Conservation (phyloP, 2,888 invertebrate species). For the Lasioglossum malachurum region DNA sequence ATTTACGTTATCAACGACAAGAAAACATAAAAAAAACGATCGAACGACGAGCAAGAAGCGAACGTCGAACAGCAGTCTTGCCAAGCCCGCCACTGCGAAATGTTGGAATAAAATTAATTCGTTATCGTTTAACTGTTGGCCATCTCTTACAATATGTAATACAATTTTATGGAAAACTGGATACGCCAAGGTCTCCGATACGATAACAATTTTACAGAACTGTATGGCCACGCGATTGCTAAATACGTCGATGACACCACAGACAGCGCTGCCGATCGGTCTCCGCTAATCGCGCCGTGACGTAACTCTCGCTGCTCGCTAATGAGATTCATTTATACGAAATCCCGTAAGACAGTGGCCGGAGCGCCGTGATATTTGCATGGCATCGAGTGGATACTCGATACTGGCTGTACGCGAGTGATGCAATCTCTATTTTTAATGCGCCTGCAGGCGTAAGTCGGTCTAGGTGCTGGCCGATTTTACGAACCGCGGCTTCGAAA, state of each 20-base stretch:
- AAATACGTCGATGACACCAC: slow-evolving; percentile 17
- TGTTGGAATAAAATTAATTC: too few species aligned
- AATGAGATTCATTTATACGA: slow-evolving; percentile 61
- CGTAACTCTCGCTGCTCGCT: slow-evolving; percentile 12
- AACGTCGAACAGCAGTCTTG: too few species aligned
- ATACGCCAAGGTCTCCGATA: not conserved
- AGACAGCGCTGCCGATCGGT: slow-evolving; percentile 1
- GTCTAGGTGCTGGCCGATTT: slow-evolving; percentile 36
- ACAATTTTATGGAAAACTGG: not conserved
- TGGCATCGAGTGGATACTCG: slow-evolving; percentile 38
- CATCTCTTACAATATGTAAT: too few species aligned
- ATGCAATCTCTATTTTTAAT: slow-evolving; percentile 63
- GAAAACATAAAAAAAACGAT: too few species aligned
- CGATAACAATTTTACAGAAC: not conserved
- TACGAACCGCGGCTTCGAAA: slow-evolving; percentile 23
- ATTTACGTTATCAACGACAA: too few species aligned
- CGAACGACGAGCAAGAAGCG: too few species aligned
- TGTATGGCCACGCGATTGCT: not conserved
- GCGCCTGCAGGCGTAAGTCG: slow-evolving; percentile 5
- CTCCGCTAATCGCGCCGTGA: slow-evolving; percentile 5
- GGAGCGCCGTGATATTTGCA: slow-evolving; percentile 50
- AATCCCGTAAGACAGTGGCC: slow-evolving; percentile 45
- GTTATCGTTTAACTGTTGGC: too few species aligned
- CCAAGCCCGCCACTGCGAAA: too few species aligned
- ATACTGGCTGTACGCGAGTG: slow-evolving; percentile 14